Evolutionary conservation across 2,888 invertebrate species (phyloP).

Genomic region (Netelia fuscicornis): DNA sequence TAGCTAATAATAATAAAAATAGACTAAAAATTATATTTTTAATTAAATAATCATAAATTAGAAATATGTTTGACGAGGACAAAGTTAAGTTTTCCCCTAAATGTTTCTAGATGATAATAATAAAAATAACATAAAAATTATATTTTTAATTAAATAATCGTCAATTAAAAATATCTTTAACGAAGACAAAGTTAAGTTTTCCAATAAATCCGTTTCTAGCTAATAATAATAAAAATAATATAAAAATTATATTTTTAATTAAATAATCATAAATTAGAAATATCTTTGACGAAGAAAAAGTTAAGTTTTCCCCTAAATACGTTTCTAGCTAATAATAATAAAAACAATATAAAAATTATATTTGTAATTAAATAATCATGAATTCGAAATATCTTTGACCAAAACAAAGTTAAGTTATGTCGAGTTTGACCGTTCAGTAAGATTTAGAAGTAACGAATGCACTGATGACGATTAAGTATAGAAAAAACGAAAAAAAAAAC

Average conservation of each 20-base stretch:
- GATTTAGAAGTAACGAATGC: constrained; percentile 18
- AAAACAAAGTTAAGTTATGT: not conserved
- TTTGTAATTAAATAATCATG: not conserved
- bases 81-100: not conserved
- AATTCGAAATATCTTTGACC: not conserved
- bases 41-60: not conserved
- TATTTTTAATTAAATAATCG: not conserved
- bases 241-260: not conserved
- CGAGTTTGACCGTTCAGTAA: not conserved
- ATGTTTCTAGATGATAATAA: constrained; percentile 45
- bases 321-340: constrained; percentile 39
- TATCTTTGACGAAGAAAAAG: not conserved
- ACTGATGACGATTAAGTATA: constrained; percentile 33
- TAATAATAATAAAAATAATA: constrained; percentile 7
- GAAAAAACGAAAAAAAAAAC: not conserved
- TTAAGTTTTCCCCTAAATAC: not conserved
- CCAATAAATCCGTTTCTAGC: constrained; percentile 38
- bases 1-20: constrained; percentile 32
- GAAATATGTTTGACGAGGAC: not conserved
- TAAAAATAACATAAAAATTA: not conserved
- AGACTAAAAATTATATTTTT: not conserved
- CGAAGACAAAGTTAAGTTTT: too few species aligned
- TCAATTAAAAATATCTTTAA: not conserved
- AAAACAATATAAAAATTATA: not conserved
- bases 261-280: not conserved